These are phyloP conservation scores for Phaenicophaeus curvirostris DNA, from an alignment of 2,797 vertebrate genomes.

Conservation along the genomic window DNA sequence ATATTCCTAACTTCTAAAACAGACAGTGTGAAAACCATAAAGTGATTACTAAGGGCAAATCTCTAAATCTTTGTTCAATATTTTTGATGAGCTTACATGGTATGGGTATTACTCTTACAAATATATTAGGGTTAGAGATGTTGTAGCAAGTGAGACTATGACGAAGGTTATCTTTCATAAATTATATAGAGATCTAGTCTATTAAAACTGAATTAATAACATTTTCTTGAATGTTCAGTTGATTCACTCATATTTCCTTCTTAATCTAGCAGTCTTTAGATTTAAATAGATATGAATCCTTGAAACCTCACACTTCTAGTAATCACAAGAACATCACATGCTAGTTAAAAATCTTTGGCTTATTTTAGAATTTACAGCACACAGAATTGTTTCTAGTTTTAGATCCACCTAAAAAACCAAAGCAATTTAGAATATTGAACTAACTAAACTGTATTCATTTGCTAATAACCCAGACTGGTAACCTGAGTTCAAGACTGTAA, in stretches of 20 bases:
- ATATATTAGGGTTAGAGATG: background rate
- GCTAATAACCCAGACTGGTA: constrained; percentile 7
- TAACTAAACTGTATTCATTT: constrained; percentile 2
- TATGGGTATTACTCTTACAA: background rate
- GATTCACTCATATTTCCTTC: background rate
- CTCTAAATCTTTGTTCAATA: background rate
- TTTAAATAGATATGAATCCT: constrained; percentile 8
- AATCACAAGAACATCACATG: constrained; percentile 31
- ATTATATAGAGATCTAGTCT: background rate
- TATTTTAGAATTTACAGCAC: constrained; percentile 11
- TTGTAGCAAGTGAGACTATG: background rate
- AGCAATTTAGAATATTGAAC: constrained; percentile 22
- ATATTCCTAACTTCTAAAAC: background rate
- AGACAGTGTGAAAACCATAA: background rate
- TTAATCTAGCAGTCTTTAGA: background rate
- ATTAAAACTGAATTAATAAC: background rate
- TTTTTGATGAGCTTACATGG: background rate
- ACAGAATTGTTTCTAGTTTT: constrained; percentile 31
- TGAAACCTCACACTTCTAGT: constrained; percentile 28
- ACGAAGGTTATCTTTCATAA: background rate
- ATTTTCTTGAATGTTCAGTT: background rate
- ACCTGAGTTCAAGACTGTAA: background rate
- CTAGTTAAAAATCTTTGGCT: constrained; percentile 2
- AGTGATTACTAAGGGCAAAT: background rate
- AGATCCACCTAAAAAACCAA: constrained; percentile 52